These are phyloP conservation scores for Diploscapter pachys DNA, from an alignment of 1,140 invertebrate species.

Conservation along the genomic window DNA sequence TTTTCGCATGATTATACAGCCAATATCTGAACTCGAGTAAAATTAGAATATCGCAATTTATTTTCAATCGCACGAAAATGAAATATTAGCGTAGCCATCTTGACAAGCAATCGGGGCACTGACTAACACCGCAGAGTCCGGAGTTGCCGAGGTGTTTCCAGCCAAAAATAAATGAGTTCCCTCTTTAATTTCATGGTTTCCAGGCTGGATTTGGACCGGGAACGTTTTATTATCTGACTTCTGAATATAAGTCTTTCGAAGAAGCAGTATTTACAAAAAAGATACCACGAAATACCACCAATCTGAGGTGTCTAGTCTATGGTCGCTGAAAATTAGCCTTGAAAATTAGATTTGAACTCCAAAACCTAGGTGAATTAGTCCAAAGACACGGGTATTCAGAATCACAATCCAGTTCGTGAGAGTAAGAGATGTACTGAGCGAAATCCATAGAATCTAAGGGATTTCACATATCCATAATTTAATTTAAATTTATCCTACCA, in stretches of 20 bases:
- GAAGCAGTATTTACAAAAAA: neutral
- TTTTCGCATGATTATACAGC: constrained; percentile 41
- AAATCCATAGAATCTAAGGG: constrained; percentile 25
- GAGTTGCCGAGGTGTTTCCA: constrained; percentile 35
- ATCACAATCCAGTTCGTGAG: constrained; percentile 33
- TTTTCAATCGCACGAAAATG: constrained; percentile 25
- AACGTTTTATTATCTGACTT: constrained; percentile 37
- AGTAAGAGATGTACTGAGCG: constrained; percentile 17
- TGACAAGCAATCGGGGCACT: constrained; percentile 41
- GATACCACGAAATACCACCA: constrained; percentile 34
- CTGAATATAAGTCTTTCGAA: constrained; percentile 11
- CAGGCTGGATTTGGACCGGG: constrained; percentile 35
- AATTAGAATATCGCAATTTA: neutral
- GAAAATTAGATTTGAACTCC: no score
- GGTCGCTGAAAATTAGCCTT: neutral
- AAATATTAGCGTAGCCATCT: constrained; percentile 30
- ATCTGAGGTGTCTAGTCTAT: constrained; percentile 39
- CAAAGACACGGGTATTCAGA: constrained; percentile 33
- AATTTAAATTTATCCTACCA: constrained; percentile 7
- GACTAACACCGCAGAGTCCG: constrained; percentile 34
- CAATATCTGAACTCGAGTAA: constrained; percentile 31
- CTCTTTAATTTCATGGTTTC: constrained; percentile 20
- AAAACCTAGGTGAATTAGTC: constrained; percentile 12
- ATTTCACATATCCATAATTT: no score
- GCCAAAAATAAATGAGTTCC: constrained; percentile 36